Evolutionary conservation across 2,113 vertebrate genomes (phyloP).

Genomic region (Chitala chitala): DNA sequence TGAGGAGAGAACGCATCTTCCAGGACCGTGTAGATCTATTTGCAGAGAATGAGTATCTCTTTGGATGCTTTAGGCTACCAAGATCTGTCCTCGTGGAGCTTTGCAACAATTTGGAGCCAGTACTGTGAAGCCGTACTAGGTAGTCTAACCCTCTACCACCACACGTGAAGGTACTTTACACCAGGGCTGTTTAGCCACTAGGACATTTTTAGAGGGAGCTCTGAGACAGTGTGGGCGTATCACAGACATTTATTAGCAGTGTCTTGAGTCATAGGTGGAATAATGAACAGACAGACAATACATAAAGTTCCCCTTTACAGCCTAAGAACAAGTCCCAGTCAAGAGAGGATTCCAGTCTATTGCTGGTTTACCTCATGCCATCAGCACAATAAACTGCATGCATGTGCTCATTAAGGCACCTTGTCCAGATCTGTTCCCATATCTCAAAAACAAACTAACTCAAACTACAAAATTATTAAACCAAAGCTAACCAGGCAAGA

Average conservation of each 20-base stretch:
- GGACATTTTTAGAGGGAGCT: slow-evolving; percentile 11
- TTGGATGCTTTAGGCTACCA: slow-evolving; percentile 13
- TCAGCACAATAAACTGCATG: neutral
- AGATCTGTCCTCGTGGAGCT: slow-evolving; percentile 21
- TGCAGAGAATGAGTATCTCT: slow-evolving; percentile 12
- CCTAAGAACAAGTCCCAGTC: slow-evolving; percentile 19
- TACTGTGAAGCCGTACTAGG: neutral
- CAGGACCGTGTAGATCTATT: neutral
- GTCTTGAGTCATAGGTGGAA: neutral
- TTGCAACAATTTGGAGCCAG: slow-evolving; percentile 11
- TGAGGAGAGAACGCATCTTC: neutral
- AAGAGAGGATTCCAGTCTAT: slow-evolving; percentile 22
- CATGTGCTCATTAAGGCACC: neutral
- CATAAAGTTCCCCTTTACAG: slow-evolving; percentile 8
- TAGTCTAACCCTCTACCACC: neutral
- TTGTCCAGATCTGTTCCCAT: neutral
- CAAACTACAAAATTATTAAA: no score
- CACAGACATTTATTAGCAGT: neutral
- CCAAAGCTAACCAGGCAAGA: no score
- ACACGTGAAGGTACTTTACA: slow-evolving; percentile 9
- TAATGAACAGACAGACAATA: neutral
- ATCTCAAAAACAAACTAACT: neutral
- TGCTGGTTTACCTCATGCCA: slow-evolving; percentile 15
- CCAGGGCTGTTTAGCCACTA: neutral
- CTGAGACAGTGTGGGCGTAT: neutral